These are phyloP conservation scores for Dryoscopus gambensis DNA, from an alignment of 2,113 vertebrate species.

Conservation along the genomic window DNA sequence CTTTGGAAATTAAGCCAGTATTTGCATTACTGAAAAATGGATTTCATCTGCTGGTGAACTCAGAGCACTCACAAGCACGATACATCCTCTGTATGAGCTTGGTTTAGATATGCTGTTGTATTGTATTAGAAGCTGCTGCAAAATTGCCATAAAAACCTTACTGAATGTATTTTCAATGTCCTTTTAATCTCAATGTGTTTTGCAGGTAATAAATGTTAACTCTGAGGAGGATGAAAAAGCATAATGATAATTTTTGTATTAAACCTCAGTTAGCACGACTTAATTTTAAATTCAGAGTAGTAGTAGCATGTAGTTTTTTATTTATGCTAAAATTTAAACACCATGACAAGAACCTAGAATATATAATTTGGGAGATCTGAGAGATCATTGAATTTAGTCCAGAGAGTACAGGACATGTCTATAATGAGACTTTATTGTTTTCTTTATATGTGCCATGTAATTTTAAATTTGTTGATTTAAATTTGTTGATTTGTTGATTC, in stretches of 20 bases:
- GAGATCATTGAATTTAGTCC: not conserved
- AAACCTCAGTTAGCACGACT: not conserved
- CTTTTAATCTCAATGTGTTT: not conserved
- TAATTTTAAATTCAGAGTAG: not conserved
- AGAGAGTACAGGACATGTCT: not conserved
- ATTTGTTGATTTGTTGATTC: too few relatives aligned
- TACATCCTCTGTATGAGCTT: not conserved
- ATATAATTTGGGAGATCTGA: not conserved
- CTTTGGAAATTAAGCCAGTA: not conserved
- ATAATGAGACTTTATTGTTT: not conserved
- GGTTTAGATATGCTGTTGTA: not conserved
- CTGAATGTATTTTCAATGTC: not conserved
- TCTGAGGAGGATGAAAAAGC: not conserved
- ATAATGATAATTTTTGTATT: not conserved
- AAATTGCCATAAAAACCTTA: not conserved
- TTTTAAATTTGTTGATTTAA: not conserved
- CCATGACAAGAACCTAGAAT: not conserved
- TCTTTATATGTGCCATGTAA: not conserved
- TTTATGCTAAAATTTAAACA: not conserved
- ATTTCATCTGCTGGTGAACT: not conserved
- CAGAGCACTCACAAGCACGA: not conserved
- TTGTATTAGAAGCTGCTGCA: not conserved
- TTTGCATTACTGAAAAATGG: constrained; percentile 12
- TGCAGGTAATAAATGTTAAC: not conserved
- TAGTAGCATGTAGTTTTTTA: not conserved